phyloP scores from a whole-genome alignment of 2,888 invertebrate genomes.

The Oligia latruncula region DNA sequence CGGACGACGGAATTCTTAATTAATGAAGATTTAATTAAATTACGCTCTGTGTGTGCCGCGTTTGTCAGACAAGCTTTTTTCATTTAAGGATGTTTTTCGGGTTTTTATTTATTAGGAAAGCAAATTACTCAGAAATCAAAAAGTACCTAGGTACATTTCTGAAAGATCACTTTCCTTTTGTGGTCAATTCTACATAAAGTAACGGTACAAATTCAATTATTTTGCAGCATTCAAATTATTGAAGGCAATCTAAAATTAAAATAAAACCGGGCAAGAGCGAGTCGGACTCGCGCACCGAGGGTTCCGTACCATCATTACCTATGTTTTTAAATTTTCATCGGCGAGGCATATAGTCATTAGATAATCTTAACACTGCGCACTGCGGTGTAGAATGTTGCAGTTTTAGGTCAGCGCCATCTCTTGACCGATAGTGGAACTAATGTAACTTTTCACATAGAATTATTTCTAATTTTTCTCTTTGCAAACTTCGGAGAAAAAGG shows the following conservation, averaged over 20 bases:
- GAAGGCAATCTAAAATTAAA: background rate
- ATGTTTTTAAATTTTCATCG: no score
- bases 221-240: background rate
- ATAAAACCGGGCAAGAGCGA: no score
- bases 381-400: no score
- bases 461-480: no score
- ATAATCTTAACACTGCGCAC: no score
- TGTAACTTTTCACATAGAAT: no score
- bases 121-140: background rate
- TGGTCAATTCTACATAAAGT: background rate
- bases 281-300: no score
- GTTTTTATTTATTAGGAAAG: background rate
- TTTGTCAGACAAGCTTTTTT: background rate
- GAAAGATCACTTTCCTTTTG: background rate
- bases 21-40: constrained; percentile 31
- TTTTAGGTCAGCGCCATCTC: no score
- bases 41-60: background rate
- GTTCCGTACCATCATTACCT: no score
- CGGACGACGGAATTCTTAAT: constrained; percentile 13
- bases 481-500: no score
- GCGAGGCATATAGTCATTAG: no score
- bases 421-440: no score
- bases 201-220: background rate
- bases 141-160: background rate
- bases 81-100: background rate